phyloP scores from a whole-genome alignment of 92 coral and sea anemone species.

The Nematostella vectensis region DNA sequence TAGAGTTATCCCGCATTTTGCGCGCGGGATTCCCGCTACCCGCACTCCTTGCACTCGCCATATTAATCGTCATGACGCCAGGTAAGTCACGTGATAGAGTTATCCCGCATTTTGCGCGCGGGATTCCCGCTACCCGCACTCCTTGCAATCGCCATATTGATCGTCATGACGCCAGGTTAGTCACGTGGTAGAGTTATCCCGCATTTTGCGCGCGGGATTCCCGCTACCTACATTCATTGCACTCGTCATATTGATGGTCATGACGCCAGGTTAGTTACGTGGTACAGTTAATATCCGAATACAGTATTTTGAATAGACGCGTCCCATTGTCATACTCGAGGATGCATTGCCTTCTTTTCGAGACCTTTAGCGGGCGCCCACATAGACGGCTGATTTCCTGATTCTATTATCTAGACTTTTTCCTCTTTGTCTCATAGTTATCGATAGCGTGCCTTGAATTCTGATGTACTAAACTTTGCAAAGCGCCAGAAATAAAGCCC shows the following conservation, averaged over 20 bases:
- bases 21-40: not conserved
- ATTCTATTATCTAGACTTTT: no score
- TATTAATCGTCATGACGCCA: not conserved
- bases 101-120: not conserved
- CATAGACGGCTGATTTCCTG: no score
- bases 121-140: not conserved
- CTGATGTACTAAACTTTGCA: no score
- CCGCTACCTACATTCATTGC: not conserved
- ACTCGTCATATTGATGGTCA: not conserved
- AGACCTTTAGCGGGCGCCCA: no score
- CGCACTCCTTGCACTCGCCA: not conserved
- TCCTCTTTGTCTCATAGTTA: no score
- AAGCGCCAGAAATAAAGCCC: no score
- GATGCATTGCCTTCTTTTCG: no score
- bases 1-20: not conserved
- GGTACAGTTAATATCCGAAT: not conserved
- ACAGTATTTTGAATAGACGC: no score
- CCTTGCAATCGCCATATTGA: not conserved
- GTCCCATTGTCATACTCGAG: no score
- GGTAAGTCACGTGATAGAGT: not conserved
- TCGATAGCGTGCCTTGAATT: no score
- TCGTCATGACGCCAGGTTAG: slow-evolving; percentile 1
- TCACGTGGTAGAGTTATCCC: not conserved
- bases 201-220: not conserved
- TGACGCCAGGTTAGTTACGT: not conserved